phyloP scores from a whole-genome alignment of 2,113 vertebrate species.

The Cairina moschata region DNA sequence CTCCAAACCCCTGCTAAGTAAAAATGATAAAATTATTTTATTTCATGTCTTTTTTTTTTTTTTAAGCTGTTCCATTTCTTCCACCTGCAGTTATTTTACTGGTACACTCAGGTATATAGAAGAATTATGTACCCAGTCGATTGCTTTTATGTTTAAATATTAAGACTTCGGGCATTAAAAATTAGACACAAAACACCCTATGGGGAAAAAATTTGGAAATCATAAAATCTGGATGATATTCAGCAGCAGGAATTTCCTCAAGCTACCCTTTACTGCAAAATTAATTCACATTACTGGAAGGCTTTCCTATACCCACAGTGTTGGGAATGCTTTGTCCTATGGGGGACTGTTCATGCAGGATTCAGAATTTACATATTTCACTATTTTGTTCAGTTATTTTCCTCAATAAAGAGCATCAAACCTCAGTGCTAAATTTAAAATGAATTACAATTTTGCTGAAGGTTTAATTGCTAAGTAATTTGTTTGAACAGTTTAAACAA shows the following conservation, averaged over 20 bases:
- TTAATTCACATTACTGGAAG: constrained; percentile 71
- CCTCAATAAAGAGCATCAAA: constrained; percentile 81
- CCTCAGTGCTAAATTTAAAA: constrained; percentile 83
- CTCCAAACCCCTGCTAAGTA: not conserved
- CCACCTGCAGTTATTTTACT: constrained; percentile 15
- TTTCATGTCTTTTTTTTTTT: not conserved
- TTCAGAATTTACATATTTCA: constrained; percentile 78
- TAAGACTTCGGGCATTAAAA: constrained; percentile 60
- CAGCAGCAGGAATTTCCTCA: constrained; percentile 67
- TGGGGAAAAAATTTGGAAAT: constrained; percentile 51
- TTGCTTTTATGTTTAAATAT: constrained; percentile 63
- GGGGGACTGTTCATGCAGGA: constrained; percentile 69
- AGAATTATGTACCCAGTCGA: not conserved
- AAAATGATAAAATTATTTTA: not conserved
- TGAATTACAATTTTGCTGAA: constrained; percentile 86
- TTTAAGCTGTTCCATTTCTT: not conserved
- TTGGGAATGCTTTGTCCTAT: constrained; percentile 73
- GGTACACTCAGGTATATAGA: not conserved
- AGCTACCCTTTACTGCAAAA: constrained; percentile 65
- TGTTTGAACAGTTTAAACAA: constrained; percentile 89
- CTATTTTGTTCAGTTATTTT: constrained; percentile 78
- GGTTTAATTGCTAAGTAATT: constrained; percentile 89
- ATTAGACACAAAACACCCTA: constrained; percentile 48
- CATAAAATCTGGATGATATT: constrained; percentile 63
- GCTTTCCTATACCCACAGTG: constrained; percentile 52